Evolutionary conservation across 2,797 vertebrate species (phyloP).

Genomic region (Pelochelys cantorii): DNA sequence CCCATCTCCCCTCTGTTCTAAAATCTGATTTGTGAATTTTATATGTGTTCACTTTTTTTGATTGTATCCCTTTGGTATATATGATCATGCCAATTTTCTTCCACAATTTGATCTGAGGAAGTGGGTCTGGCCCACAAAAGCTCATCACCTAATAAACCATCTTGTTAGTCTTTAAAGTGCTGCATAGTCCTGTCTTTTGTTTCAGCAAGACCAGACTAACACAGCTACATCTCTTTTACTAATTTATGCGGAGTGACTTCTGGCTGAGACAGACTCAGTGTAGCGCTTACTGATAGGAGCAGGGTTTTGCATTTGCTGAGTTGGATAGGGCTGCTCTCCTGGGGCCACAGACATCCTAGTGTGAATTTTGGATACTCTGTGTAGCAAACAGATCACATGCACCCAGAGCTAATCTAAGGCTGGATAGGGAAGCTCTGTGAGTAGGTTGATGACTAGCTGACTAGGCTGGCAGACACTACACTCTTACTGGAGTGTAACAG

Average conservation of each 20-base stretch:
- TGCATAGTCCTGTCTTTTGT: too few relatives aligned
- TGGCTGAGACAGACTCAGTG: accelerated
- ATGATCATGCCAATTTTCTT: too few relatives aligned
- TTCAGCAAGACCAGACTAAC: too few relatives aligned
- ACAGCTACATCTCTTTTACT: too few relatives aligned
- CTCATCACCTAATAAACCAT: too few relatives aligned
- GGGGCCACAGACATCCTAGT: neutral
- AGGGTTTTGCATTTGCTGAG: neutral
- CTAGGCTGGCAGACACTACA: neutral
- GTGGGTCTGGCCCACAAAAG: too few relatives aligned
- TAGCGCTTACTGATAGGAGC: accelerated
- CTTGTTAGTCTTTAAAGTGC: too few relatives aligned
- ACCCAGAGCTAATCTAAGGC: neutral
- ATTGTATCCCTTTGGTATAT: too few relatives aligned
- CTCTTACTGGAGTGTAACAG: neutral
- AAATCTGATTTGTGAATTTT: too few relatives aligned
- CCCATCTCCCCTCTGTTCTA: too few relatives aligned
- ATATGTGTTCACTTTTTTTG: too few relatives aligned
- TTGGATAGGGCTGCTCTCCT: neutral
- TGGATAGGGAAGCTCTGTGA: neutral
- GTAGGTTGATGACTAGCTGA: neutral
- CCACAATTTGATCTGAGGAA: too few relatives aligned
- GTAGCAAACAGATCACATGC: neutral
- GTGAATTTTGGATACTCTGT: neutral
- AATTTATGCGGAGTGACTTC: accelerated